phyloP scores from a whole-genome alignment of 2,888 invertebrate genomes.

The Bombyx huttoni region DNA sequence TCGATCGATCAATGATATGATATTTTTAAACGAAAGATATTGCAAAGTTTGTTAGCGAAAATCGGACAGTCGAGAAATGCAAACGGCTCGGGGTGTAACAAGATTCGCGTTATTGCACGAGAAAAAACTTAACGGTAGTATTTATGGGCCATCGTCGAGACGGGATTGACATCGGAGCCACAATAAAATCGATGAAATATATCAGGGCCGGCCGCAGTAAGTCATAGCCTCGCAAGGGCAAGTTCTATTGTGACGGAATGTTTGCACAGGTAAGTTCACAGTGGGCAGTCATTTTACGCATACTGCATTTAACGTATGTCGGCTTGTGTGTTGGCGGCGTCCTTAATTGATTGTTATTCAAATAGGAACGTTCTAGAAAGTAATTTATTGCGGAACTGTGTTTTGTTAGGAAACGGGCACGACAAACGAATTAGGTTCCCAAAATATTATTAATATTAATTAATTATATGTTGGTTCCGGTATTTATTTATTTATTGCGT shows the following conservation, averaged over 20 bases:
- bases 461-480: too few species aligned
- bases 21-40: too few species aligned
- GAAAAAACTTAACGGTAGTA: slow-evolving; percentile 40
- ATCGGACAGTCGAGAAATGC: slow-evolving; percentile 4
- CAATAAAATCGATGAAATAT: slow-evolving; percentile 73
- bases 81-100: slow-evolving; percentile 39
- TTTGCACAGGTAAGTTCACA: slow-evolving; percentile 54
- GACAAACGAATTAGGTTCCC: too few species aligned
- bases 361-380: slow-evolving; percentile 11
- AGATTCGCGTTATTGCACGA: slow-evolving; percentile 41
- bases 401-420: too few species aligned
- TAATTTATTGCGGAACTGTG: background rate
- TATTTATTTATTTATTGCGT: too few species aligned
- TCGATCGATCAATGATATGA: too few species aligned
- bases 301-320: background rate
- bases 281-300: slow-evolving; percentile 27
- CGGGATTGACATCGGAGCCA: slow-evolving; percentile 69
- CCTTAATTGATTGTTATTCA: slow-evolving; percentile 26
- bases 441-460: too few species aligned
- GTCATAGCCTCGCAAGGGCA: slow-evolving; percentile 42
- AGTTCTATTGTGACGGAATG: slow-evolving; percentile 35
- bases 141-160: slow-evolving; percentile 59
- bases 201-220: slow-evolving; percentile 53
- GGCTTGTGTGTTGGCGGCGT: slow-evolving; percentile 15
- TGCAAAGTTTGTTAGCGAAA: background rate